These are phyloP conservation scores for Gymnodraco acuticeps DNA, from an alignment of 2,797 vertebrate species.

Conservation along the genomic window DNA sequence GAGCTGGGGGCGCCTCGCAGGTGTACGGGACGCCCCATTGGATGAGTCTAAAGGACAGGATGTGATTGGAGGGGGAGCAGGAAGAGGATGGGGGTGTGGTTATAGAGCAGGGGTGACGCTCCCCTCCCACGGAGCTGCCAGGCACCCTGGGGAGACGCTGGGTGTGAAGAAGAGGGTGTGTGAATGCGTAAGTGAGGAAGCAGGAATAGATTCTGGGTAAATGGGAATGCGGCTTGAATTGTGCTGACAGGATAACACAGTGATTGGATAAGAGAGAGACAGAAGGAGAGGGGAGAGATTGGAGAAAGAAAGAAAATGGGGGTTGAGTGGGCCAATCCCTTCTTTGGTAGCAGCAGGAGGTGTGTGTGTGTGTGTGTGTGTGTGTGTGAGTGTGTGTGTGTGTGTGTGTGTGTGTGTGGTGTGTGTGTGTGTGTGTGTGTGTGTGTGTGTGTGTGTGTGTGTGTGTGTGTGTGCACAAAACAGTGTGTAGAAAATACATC, in stretches of 20 bases:
- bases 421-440: slow-evolving; percentile 11
- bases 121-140: slow-evolving; percentile 74
- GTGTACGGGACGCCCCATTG: slow-evolving; percentile 64
- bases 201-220: slow-evolving; percentile 33
- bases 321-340: slow-evolving; percentile 63
- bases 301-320: slow-evolving; percentile 50
- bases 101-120: slow-evolving; percentile 66
- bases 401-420: slow-evolving; percentile 20
- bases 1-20: slow-evolving; percentile 50
- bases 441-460: slow-evolving; percentile 15
- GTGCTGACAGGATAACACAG: slow-evolving; percentile 50
- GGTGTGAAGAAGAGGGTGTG: slow-evolving; percentile 29
- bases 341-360: slow-evolving; percentile 60
- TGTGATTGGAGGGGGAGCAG: slow-evolving; percentile 66
- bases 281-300: slow-evolving; percentile 36
- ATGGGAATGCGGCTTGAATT: slow-evolving; percentile 50
- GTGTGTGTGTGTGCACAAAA: neutral
- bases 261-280: slow-evolving; percentile 53
- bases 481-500: slow-evolving; percentile 31
- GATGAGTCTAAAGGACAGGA: slow-evolving; percentile 17
- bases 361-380: slow-evolving; percentile 25
- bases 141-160: slow-evolving; percentile 66
- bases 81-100: slow-evolving; percentile 66
- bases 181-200: slow-evolving; percentile 42
- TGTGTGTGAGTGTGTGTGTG: slow-evolving; percentile 28